phyloP scores from a whole-genome alignment of 2,797 vertebrate genomes.

The Anas bahamensis region DNA sequence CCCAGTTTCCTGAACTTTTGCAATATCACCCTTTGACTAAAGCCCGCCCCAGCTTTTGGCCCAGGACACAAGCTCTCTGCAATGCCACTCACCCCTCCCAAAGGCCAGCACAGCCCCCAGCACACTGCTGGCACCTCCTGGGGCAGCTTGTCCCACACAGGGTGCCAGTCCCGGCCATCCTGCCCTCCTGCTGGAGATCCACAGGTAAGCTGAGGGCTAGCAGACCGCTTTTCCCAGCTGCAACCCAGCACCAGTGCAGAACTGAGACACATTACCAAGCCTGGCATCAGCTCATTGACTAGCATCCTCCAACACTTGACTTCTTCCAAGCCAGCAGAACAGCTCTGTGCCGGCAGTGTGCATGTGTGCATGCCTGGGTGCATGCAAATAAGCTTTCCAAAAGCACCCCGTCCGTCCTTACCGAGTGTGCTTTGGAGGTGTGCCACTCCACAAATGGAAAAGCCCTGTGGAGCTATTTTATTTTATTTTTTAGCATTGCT shows the following conservation, averaged over 20 bases:
- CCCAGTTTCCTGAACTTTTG: background rate
- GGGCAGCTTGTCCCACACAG: background rate
- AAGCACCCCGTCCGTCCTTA: conserved; percentile 51
- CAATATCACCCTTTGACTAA: background rate
- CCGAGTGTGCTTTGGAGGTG: conserved; percentile 44
- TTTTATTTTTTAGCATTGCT: conserved; percentile 53
- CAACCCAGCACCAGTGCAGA: background rate
- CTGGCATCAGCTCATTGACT: background rate
- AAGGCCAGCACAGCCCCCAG: background rate
- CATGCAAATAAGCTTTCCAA: conserved; percentile 23
- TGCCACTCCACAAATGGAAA: conserved; percentile 60
- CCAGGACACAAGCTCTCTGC: background rate
- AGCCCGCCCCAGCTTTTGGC: background rate
- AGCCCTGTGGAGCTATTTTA: conserved; percentile 34
- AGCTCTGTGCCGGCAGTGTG: background rate
- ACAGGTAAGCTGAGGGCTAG: background rate
- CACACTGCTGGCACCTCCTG: background rate
- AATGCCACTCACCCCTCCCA: background rate
- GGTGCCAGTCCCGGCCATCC: fast-evolving
- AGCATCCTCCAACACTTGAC: background rate
- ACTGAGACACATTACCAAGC: background rate
- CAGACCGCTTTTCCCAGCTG: background rate
- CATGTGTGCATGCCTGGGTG: background rate
- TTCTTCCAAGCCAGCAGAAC: conserved; percentile 27
- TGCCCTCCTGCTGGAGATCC: background rate